These are phyloP conservation scores for Teleopsis dalmanni DNA, from an alignment of 1,140 invertebrate species.

Conservation along the genomic window DNA sequence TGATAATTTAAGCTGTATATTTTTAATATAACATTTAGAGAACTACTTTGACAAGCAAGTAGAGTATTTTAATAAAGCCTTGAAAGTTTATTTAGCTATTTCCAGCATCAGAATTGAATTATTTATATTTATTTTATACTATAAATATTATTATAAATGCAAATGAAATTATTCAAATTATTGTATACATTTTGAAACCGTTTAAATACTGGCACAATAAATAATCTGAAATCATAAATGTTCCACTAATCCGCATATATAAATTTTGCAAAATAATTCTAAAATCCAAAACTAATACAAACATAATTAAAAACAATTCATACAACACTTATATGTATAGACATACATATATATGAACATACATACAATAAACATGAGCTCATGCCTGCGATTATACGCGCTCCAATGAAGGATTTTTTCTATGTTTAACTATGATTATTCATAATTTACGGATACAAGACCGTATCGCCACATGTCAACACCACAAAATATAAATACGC, in stretches of 20 bases:
- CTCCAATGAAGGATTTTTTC: not conserved
- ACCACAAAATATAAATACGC: too few species aligned
- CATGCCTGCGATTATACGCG: not conserved
- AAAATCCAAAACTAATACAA: not conserved
- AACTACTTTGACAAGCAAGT: too few species aligned
- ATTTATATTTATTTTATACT: too few species aligned
- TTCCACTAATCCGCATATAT: not conserved
- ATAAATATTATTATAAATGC: not conserved
- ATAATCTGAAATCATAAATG: too few species aligned
- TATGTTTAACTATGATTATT: not conserved
- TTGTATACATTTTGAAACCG: not conserved
- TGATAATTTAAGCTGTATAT: too few species aligned
- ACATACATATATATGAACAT: not conserved
- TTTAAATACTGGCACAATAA: too few species aligned
- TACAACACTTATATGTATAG: not conserved
- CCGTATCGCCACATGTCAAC: too few species aligned
- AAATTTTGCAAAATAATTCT: not conserved
- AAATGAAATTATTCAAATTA: conserved; percentile 1
- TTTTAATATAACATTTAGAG: too few species aligned
- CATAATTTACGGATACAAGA: conserved; percentile 9
- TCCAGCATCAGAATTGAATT: too few species aligned
- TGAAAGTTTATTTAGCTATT: not conserved
- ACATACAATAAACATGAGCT: too few species aligned
- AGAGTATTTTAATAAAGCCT: not conserved
- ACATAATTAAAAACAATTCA: not conserved